A percentile compares a stretch with the other conserved stretches of the same genome.
Conservation (phyloP, 1,140 invertebrate genomes). For the Drosophila subobscura region DNA sequence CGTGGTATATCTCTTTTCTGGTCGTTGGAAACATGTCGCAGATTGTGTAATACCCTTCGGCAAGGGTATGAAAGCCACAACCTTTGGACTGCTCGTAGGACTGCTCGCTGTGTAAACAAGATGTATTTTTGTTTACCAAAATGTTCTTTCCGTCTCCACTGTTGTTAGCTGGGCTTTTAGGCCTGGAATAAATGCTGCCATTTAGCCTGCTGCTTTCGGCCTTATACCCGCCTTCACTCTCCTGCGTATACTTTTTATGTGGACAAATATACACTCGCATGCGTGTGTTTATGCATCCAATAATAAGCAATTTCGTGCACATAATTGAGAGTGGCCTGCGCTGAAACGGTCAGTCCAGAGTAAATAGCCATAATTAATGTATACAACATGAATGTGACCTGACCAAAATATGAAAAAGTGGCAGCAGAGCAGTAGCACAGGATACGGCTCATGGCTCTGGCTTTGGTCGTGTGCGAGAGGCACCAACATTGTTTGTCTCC, state of each 20-base stretch:
- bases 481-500: constrained; percentile 67
- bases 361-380: constrained; percentile 82
- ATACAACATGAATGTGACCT: constrained; percentile 81
- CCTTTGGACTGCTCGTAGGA: constrained; percentile 26
- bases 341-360: constrained; percentile 40
- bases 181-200: constrained; percentile 63
- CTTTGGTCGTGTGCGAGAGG: not conserved
- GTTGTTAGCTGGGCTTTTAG: constrained; percentile 58
- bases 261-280: constrained; percentile 23
- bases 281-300: constrained; percentile 64
- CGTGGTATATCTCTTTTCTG: no score
- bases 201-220: constrained; percentile 69
- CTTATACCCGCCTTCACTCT: constrained; percentile 1
- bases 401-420: constrained; percentile 71
- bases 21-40: no score
- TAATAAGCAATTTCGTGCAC: constrained; percentile 80
- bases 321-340: constrained; percentile 68
- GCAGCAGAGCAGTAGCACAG: constrained; percentile 16
- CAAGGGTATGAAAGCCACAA: constrained; percentile 34
- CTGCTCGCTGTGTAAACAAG: constrained; percentile 68
- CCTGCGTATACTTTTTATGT: constrained; percentile 3
- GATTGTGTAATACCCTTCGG: no score
- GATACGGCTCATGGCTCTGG: constrained; percentile 3
- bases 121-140: constrained; percentile 73
- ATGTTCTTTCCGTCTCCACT: constrained; percentile 34